A percentile compares a stretch with the other conserved stretches of the same genome.
Conservation (phyloP, 2,888 invertebrate species). For the Acronicta alni region DNA sequence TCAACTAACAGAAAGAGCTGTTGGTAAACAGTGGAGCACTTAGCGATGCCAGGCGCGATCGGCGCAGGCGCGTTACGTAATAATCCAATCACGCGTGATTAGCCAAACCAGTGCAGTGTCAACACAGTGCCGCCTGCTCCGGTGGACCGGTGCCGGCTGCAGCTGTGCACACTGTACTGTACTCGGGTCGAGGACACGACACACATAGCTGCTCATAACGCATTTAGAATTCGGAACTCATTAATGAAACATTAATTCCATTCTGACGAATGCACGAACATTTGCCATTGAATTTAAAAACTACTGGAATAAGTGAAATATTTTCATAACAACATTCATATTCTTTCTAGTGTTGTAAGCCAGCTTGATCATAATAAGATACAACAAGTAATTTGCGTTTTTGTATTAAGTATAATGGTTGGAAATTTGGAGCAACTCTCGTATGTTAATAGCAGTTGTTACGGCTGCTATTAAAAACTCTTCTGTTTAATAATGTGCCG, state of each 20-base stretch:
- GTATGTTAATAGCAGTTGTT: constrained; percentile 11
- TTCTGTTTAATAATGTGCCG: constrained; percentile 3
- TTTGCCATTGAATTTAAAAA: constrained; percentile 48
- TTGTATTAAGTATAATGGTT: constrained; percentile 7
- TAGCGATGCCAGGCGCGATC: constrained; percentile 4
- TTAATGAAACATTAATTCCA: constrained; percentile 44
- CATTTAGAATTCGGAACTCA: constrained; percentile 42
- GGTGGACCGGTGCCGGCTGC: background rate
- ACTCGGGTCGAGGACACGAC: constrained; percentile 14
- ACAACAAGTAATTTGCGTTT: constrained; percentile 10
- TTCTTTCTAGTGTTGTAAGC: constrained; percentile 17
- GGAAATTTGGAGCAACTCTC: constrained; percentile 17
- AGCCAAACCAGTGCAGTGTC: background rate
- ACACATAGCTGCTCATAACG: constrained; percentile 12
- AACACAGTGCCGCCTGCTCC: background rate
- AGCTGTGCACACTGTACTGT: background rate
- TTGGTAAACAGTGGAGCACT: constrained; percentile 13
- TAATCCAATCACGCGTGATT: background rate
- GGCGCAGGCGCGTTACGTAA: constrained; percentile 4
- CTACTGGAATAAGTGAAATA: constrained; percentile 13
- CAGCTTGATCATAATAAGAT: constrained; percentile 13
- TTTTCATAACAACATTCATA: constrained; percentile 7
- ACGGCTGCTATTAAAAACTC: constrained; percentile 2
- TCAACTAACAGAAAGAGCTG: constrained; percentile 11
- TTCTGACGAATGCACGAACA: constrained; percentile 38